These are phyloP conservation scores for Lottia scabra DNA, from an alignment of 2,888 invertebrate genomes.

Conservation along the genomic window DNA sequence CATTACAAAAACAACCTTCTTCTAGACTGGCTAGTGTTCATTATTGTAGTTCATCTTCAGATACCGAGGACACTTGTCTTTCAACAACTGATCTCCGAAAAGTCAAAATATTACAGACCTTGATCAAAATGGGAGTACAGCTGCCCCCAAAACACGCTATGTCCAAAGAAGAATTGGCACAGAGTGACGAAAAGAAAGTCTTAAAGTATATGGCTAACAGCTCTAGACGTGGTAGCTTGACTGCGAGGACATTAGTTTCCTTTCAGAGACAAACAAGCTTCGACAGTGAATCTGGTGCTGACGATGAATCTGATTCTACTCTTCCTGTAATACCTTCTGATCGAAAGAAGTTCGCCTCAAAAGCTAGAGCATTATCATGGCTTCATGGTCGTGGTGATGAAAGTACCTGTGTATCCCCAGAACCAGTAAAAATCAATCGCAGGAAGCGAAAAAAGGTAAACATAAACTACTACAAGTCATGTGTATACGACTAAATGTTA, in stretches of 20 bases:
- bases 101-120: not conserved
- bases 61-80: not conserved
- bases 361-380: not conserved
- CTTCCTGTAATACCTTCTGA: not conserved
- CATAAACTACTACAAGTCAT: too few species aligned
- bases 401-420: not conserved
- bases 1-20: not conserved
- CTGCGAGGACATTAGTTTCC: not conserved
- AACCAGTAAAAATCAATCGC: not conserved
- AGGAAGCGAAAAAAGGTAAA: not conserved
- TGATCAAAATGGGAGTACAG: not conserved
- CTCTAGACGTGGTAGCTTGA: not conserved
- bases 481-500: too few species aligned
- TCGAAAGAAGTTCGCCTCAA: not conserved
- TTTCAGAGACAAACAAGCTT: not conserved
- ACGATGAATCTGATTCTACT: not conserved
- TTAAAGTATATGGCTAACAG: not conserved
- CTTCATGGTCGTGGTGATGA: not conserved
- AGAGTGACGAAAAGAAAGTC: slow-evolving; percentile 1
- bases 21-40: not conserved
- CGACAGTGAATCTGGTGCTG: not conserved
- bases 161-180: not conserved
- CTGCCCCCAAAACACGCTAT: not conserved
- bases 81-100: not conserved
- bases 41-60: not conserved